Base-by-base conservation (phyloP, 2,797 vertebrate genomes). In the Lutjanus campechanus region DNA sequence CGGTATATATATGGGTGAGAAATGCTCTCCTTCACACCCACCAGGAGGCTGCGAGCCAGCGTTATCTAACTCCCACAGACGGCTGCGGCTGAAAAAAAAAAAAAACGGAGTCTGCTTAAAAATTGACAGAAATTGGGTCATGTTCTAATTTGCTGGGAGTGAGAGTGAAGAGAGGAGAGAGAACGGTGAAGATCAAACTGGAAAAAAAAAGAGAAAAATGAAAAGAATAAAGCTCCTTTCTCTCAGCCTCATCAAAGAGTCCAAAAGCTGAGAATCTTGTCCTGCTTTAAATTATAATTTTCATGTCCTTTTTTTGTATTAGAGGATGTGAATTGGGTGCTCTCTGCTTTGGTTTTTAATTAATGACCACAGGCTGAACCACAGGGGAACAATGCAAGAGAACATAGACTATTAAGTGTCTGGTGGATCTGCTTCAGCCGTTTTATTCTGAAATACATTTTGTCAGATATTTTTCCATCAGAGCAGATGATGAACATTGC, bases 111-210 rank as follows among this genome's bases (percentile, higher is more conserved):
- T 77, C 53, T 81, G 68, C 58, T 86, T 55, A 76, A 87, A 91
- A 87, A 69, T 2, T 54, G 56, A 73, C 54, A 61, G 69, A 83
- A 93, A 93, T 16, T 81, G 78, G 89, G 89, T 93, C 90, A 83
- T 51, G 73, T 73, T 87, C 16, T 67, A 81, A 84, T 84, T 79
- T 63, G 55, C 75, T 5, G 20, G 64, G 65, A 59, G 71, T 22
- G 43, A 79, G 58, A 75, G 50, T 0, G 16, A 67, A 65, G 74
- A 65, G 76, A 77, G 41, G 53, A 82, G 70, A 75, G 69, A 76
- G 50, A 67, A 8, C 20, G 43, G 66, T 54, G 25, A 25, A 76
- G 59, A 81, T 77, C 63, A 84, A 58, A 70, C 63, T 11, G 17
- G 10, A 29, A 55, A 40, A 55, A 40, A 66, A 54, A 19, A 22